Conservation (phyloP, 2,888 invertebrate genomes). For the Metallyticus violacea region DNA sequence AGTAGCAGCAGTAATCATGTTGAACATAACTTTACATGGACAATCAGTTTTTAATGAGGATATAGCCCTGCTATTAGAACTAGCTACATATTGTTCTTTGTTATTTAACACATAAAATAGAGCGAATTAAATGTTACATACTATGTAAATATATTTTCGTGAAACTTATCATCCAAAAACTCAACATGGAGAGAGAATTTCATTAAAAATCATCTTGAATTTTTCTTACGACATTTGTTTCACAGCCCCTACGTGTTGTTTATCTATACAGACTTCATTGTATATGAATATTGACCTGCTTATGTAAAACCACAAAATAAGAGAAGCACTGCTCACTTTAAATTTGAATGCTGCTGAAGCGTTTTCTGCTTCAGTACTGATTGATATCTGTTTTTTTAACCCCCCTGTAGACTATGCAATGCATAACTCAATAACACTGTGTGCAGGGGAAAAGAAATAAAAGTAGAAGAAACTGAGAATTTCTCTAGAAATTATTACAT, state of each 20-base stretch:
- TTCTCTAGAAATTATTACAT: not conserved
- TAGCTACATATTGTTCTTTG: not conserved
- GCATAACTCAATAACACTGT: not conserved
- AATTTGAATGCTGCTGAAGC: not conserved
- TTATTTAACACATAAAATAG: not conserved
- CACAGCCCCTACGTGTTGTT: not conserved
- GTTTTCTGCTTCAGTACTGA: not conserved
- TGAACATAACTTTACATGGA: not conserved
- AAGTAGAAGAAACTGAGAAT: not conserved
- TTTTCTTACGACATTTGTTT: not conserved
- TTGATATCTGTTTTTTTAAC: not conserved
- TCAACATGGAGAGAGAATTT: not conserved
- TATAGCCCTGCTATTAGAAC: not conserved
- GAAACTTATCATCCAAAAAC: not conserved
- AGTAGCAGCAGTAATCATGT: not conserved
- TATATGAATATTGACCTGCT: not conserved
- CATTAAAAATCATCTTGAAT: not conserved
- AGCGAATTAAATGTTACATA: not conserved
- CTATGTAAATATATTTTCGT: not conserved
- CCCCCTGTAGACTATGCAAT: not conserved
- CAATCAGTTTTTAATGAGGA: conserved; percentile 13
- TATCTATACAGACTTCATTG: not conserved
- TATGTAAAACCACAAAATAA: not conserved
- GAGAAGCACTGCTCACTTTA: not conserved
- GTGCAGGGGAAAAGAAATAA: not conserved